Percentiles rank a stretch among this genome's conserved stretches.
phyloP scores from a whole-genome alignment of 2,113 vertebrate genomes.

The Corydoras maculifer region DNA sequence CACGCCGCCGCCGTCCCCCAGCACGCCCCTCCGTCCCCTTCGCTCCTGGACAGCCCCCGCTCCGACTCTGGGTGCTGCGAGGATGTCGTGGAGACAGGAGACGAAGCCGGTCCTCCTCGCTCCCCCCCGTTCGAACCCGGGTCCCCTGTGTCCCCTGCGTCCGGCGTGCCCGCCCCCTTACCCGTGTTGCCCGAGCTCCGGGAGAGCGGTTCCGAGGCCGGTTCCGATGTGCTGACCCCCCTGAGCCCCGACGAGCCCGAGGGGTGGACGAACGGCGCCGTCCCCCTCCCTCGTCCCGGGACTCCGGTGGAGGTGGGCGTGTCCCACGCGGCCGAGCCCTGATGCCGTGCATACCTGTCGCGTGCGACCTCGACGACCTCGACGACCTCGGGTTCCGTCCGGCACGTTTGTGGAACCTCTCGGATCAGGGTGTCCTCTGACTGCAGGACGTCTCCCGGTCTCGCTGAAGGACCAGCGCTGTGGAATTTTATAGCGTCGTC shows the following conservation, averaged over 20 bases:
- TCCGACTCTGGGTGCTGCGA: constrained; percentile 24
- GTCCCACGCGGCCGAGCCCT: constrained; percentile 50
- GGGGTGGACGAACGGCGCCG: constrained; percentile 56
- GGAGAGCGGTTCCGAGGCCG: constrained; percentile 69
- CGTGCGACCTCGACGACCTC: constrained; percentile 22
- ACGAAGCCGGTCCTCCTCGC: constrained; percentile 35
- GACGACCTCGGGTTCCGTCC: constrained; percentile 1
- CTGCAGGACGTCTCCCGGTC: no score
- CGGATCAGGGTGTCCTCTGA: no score
- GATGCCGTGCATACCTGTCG: constrained; percentile 20
- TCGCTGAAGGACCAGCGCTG: no score
- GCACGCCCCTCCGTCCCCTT: neutral
- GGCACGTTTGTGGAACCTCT: no score
- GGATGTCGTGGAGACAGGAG: constrained; percentile 10
- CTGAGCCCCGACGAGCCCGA: constrained; percentile 61
- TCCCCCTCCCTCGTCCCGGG: constrained; percentile 32
- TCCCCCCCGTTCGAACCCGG: constrained; percentile 42
- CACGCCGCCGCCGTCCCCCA: constrained; percentile 41
- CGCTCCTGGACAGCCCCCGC: constrained; percentile 17
- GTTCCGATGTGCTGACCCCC: constrained; percentile 65
- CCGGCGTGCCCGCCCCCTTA: constrained; percentile 49
- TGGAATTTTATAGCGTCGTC: no score
- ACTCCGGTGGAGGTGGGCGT: constrained; percentile 46
- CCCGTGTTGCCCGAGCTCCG: constrained; percentile 64
- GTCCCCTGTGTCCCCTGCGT: constrained; percentile 50